Conservation (phyloP, 2,888 invertebrate species). For the Masnerella sp. region DNA sequence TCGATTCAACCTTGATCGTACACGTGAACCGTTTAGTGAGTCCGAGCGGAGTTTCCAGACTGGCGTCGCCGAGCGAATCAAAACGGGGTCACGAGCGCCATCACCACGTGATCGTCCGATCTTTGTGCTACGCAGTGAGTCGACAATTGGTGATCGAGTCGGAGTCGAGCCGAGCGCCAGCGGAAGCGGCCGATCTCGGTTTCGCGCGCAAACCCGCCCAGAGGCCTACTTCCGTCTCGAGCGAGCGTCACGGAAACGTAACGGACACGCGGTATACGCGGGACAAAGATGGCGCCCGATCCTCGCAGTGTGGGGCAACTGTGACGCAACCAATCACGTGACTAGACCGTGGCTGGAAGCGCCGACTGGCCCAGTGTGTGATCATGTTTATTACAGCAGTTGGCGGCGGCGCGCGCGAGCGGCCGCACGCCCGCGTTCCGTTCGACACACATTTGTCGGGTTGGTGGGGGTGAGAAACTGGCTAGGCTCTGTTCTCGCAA, state of each 20-base stretch:
- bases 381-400: constrained; percentile 74
- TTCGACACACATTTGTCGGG: constrained; percentile 67
- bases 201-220: too few species aligned
- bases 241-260: too few species aligned
- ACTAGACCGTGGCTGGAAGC: constrained; percentile 74
- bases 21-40: too few species aligned
- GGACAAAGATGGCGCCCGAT: constrained; percentile 70
- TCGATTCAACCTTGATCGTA: too few species aligned
- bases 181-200: constrained; percentile 18
- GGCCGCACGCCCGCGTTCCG: constrained; percentile 18
- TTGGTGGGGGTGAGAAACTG: constrained; percentile 84
- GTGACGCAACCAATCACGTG: constrained; percentile 77
- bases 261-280: constrained; percentile 55
- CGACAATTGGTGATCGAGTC: not conserved
- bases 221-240: too few species aligned
- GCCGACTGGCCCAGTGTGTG: constrained; percentile 64
- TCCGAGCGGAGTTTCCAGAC: too few species aligned
- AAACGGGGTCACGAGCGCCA: too few species aligned
- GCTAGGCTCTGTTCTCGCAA: constrained; percentile 80
- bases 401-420: constrained; percentile 61
- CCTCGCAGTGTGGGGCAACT: constrained; percentile 72
- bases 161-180: too few species aligned
- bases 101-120: not conserved
- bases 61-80: too few species aligned
- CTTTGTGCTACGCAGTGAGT: constrained; percentile 12